Percentiles rank a stretch among this genome's conserved stretches.
Evolutionary conservation across 2,888 invertebrate genomes (phyloP).

Genomic region (Dryobota labecula): DNA sequence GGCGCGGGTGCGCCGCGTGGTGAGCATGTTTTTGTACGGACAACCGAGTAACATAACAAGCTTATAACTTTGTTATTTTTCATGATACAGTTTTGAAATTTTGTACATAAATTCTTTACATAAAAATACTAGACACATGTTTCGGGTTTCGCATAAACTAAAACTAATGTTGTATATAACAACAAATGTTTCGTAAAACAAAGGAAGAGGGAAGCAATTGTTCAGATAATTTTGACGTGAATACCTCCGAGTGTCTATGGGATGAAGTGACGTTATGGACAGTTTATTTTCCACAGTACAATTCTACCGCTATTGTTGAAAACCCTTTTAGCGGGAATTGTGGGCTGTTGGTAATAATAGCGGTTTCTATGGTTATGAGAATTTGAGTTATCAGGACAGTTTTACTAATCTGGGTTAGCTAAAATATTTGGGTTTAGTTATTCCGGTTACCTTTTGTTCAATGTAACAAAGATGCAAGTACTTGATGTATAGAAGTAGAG

Average conservation of each 20-base stretch:
- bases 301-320: conserved; percentile 21
- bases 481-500: background rate
- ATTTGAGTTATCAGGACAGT: conserved; percentile 17
- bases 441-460: conserved; percentile 2
- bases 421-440: background rate
- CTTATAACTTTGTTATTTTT: no score
- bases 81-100: no score
- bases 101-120: no score
- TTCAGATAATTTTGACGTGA: conserved; percentile 41
- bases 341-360: background rate
- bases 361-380: conserved; percentile 15
- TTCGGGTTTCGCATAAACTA: no score
- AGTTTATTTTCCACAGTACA: conserved; percentile 28
- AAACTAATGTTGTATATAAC: no score
- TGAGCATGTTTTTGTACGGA: no score
- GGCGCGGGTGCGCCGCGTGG: no score
- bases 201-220: conserved; percentile 23
- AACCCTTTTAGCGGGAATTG: conserved; percentile 14
- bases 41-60: no score
- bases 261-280: conserved; percentile 20
- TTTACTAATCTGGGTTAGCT: background rate
- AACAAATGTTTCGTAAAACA: conserved; percentile 24
- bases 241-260: conserved; percentile 22
- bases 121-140: no score
- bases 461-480: background rate